These are phyloP conservation scores for Poicephalus gulielmi DNA, from an alignment of 2,113 vertebrate genomes.

Conservation along the genomic window DNA sequence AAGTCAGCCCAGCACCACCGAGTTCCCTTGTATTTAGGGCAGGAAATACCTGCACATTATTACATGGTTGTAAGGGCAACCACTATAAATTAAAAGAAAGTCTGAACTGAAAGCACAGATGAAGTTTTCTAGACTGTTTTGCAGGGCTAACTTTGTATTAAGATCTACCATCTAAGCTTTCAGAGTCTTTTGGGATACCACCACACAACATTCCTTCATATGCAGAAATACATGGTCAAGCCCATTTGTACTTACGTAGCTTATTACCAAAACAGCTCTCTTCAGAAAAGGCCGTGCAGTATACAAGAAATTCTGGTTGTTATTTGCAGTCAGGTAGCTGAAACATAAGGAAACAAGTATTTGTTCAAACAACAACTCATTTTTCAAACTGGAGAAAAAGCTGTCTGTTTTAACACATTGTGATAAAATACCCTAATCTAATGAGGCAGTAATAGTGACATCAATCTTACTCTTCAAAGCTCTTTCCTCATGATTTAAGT, in stretches of 20 bases:
- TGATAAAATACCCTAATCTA: background rate
- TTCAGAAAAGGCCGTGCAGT: slow-evolving; percentile 86
- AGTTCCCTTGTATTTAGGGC: background rate
- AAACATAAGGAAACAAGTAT: slow-evolving; percentile 37
- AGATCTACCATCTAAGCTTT: background rate
- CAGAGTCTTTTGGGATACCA: background rate
- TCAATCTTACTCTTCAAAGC: background rate
- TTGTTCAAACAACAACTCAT: background rate
- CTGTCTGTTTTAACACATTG: background rate
- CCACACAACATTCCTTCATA: background rate
- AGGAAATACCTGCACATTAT: background rate
- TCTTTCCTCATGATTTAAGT: background rate
- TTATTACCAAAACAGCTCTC: slow-evolving; percentile 82
- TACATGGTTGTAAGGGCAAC: background rate
- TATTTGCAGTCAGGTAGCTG: slow-evolving; percentile 73
- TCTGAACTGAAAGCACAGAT: background rate
- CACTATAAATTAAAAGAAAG: background rate
- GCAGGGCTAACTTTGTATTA: background rate
- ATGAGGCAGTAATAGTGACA: background rate
- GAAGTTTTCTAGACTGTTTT: background rate
- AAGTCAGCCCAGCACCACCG: background rate
- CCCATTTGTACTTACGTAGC: slow-evolving; percentile 83
- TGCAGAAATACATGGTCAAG: background rate
- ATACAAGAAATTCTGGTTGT: slow-evolving; percentile 69
- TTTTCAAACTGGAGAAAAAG: background rate